Percentiles rank a stretch among this genome's conserved stretches.
phyloP scores from a whole-genome alignment of 2,797 vertebrate genomes.

The Oophaga sylvatica region DNA sequence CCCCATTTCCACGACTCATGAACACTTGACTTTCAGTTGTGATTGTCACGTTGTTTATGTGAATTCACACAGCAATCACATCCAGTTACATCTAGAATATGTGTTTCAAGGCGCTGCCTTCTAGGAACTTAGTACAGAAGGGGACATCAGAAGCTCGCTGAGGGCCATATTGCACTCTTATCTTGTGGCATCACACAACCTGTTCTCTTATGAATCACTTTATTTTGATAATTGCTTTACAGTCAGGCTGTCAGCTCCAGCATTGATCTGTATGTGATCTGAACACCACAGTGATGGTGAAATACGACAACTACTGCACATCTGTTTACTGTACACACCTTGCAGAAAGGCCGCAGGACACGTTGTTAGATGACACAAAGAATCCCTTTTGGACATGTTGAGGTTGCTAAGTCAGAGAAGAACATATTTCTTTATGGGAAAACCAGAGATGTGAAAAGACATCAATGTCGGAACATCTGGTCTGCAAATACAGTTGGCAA shows the following conservation, averaged over 20 bases:
- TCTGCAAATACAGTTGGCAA: background rate
- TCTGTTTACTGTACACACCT: conserved; percentile 31
- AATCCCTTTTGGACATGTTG: conserved; percentile 1
- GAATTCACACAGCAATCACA: background rate
- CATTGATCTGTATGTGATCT: background rate
- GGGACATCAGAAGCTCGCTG: background rate
- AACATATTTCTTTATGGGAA: background rate
- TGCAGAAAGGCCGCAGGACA: background rate
- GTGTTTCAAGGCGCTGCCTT: background rate
- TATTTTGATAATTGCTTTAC: conserved; percentile 37
- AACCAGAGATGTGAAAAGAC: background rate
- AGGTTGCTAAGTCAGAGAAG: conserved; percentile 4
- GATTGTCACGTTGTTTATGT: background rate
- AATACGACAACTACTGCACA: background rate
- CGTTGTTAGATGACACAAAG: conserved; percentile 8
- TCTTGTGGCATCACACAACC: background rate
- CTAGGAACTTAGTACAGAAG: background rate
- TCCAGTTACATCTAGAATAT: background rate
- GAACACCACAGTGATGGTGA: background rate
- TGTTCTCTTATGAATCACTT: conserved; percentile 19
- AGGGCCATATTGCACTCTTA: background rate
- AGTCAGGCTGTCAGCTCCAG: background rate
- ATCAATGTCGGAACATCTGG: conserved; percentile 1
- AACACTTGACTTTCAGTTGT: background rate
- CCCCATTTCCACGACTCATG: background rate